These are phyloP conservation scores for Pogonus chalceus DNA, from an alignment of 1,140 invertebrate genomes.

Conservation along the genomic window DNA sequence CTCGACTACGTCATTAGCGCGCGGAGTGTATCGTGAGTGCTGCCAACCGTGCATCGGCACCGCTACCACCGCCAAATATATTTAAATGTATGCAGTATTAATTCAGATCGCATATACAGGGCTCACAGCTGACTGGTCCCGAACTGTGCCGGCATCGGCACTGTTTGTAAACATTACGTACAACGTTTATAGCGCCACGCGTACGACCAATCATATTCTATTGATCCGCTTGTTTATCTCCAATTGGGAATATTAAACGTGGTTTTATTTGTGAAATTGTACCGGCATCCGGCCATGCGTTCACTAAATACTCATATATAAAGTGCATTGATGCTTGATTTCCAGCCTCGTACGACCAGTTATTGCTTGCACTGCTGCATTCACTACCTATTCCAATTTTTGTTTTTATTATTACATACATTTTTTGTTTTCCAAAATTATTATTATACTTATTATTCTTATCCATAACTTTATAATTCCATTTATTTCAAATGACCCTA, in stretches of 20 bases:
- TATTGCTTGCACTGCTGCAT: no score
- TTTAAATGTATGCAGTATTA: constrained; percentile 57
- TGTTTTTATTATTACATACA: no score
- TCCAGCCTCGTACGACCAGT: no score
- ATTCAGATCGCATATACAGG: constrained; percentile 48
- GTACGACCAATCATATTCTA: constrained; percentile 2
- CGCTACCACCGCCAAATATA: constrained; percentile 40
- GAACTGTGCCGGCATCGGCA: constrained; percentile 6
- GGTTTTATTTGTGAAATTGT: constrained; percentile 3
- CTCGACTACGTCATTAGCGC: neutral
- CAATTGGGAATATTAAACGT: constrained; percentile 6
- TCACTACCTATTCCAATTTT: no score
- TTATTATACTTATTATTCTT: no score
- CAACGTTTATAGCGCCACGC: neutral
- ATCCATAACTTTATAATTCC: no score
- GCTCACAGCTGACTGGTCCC: constrained; percentile 33
- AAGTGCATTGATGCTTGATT: no score
- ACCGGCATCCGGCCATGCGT: no score
- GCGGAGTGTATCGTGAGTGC: neutral
- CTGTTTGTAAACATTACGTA: constrained; percentile 31
- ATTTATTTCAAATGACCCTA: no score
- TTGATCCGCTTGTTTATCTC: constrained; percentile 7
- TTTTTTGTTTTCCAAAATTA: no score
- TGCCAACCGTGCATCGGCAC: neutral
- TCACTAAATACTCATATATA: no score